Evolutionary conservation across 2,888 invertebrate species (phyloP), one percentile per base, ranked within the genome.

Genomic region (Osedax frankpressi): DNA sequence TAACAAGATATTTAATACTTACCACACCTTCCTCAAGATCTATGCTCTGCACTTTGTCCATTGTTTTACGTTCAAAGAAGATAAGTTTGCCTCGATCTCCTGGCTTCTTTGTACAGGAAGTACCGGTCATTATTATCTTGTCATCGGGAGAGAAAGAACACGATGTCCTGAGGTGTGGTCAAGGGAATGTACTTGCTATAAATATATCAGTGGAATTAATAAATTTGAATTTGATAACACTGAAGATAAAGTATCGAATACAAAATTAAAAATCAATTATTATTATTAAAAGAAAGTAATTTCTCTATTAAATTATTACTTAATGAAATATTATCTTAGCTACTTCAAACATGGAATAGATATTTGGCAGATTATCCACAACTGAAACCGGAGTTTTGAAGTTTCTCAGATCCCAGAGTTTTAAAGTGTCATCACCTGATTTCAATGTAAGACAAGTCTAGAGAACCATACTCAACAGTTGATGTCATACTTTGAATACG

Each of bases 141-240:
- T 98, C 96, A 81, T 94, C 92, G 0, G 98, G 98, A 84, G 94
- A 96, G 81, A 93, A 95, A 77, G 87, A 86, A 78, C 88, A 87
- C 77, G 88, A 88, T 2, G 89, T 88, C 78, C 87, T 87, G 77
- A 69, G 78, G 77, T 81, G 78, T 6, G 44, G 44, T 6, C 44
- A 19, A 44, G 44, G 44, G 44, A 19, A 19, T 19, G 44, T 44
- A 44, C 19, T n/a, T n/a, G n/a, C n/a, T n/a, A n/a, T n/a, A n/a
- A n/a, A n/a, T n/a, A n/a, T n/a, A n/a, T n/a, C n/a, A n/a, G n/a
- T n/a, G n/a, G n/a, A n/a, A n/a, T n/a, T n/a, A n/a, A n/a, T n/a
- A n/a, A n/a, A n/a, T n/a, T n/a, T n/a, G n/a, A n/a, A n/a, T n/a
- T n/a, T n/a, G n/a, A n/a, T n/a, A n/a, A n/a, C n/a, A n/a, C n/a